Percentiles rank a stretch among this genome's conserved stretches.
phyloP scores from a whole-genome alignment of 2,888 invertebrate genomes.

The Temnothorax unifasciatus region DNA sequence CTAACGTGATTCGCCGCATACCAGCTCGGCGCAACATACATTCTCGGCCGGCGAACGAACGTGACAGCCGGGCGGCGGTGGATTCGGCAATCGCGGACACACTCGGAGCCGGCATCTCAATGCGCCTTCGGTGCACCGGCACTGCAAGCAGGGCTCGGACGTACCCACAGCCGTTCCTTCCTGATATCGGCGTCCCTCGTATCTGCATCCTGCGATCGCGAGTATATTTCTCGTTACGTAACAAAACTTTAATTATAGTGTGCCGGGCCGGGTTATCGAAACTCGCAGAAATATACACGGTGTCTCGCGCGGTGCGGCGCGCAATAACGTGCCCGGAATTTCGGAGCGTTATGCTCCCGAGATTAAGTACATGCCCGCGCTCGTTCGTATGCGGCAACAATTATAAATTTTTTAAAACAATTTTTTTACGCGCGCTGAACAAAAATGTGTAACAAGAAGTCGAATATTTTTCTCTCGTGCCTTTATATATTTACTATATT shows the following conservation, averaged over 20 bases:
- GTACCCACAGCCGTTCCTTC: conserved; percentile 90
- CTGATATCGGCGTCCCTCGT: conserved; percentile 90
- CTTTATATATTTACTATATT: neutral
- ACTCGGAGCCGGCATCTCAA: conserved; percentile 92
- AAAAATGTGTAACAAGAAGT: neutral
- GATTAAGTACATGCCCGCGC: neutral
- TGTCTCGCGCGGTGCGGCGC: conserved; percentile 1
- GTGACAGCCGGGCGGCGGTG: conserved; percentile 92
- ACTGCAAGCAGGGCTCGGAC: conserved; percentile 92
- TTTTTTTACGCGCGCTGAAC: neutral
- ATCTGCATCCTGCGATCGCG: conserved; percentile 89
- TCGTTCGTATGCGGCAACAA: neutral
- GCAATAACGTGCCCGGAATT: conserved; percentile 27
- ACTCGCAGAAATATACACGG: conserved; percentile 9
- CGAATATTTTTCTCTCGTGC: neutral
- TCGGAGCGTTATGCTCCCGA: neutral
- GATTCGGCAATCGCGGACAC: conserved; percentile 92
- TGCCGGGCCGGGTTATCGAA: conserved; percentile 32
- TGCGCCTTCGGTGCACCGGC: conserved; percentile 91
- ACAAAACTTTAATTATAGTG: conserved; percentile 56
- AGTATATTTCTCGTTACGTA: conserved; percentile 52
- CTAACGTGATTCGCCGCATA: conserved; percentile 89
- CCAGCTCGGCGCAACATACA: conserved; percentile 92
- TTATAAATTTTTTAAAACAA: neutral
- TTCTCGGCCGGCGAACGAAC: conserved; percentile 88